Evolutionary conservation across 2,113 vertebrate genomes (phyloP), one percentile per base, ranked within the genome.

Genomic region (Bubo bubo): DNA sequence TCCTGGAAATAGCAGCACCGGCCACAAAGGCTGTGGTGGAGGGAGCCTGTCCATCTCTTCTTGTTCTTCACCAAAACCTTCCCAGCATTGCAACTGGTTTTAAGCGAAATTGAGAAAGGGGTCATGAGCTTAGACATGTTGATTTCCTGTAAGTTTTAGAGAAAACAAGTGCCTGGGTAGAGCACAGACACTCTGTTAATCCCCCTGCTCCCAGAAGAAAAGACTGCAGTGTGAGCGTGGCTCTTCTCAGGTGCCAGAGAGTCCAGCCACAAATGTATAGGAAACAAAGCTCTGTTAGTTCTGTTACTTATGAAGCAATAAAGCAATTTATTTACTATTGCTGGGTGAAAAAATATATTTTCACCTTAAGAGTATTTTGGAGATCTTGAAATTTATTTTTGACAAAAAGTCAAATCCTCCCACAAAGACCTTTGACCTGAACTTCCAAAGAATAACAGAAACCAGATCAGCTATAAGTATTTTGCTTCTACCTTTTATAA

Each of bases 1-100:
- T n/a, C 22, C 37, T 63, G 62, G 28, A 92, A 81, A 55, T 4
- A 56, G 59, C 23, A 28, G 16, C 0, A 0, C 4, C 47, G 66
- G 55, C 2, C 5, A 17, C 37, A 71, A 67, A 55, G 37, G 30
- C 56, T 71, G 30, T 34, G 34, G 13, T 4, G 66, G 47, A 71
- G 17, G 4, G 3, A 50, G 8, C 8, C 22, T 52, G 39, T 56
- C 45, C 0, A 0, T 52, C 50, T 55, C 70, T 24, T 81, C 62
- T 47, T 85, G 7, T 41, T n/a, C 37, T 64, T 35, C 66, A 30
- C 30, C 23, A 52, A 76, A 91, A 43, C 19, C 30, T 58, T 70
- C 34, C 35, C 59, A 88, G 43, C 26, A 59, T 56, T 52, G 14
- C 55, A 41, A 8, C 5, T 26, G 17, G 3, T 55, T 80, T 89